Evolutionary conservation across 1,140 invertebrate species (phyloP), one percentile per base, ranked within the genome.

Genomic region (Drosophila carrolli): DNA sequence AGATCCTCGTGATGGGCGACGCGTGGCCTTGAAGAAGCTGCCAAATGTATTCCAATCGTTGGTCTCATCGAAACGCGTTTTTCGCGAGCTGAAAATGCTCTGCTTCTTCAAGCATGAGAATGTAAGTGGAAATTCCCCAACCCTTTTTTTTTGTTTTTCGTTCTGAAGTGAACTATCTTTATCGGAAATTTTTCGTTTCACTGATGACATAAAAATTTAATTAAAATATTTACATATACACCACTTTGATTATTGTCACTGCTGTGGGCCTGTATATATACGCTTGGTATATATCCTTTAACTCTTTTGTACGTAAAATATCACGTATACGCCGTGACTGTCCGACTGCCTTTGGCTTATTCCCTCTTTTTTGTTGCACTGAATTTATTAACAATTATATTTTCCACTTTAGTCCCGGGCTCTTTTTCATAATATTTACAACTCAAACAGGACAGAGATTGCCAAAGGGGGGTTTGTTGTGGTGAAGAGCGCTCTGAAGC

Each of bases 91-190:
- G 78, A 98, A 98, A 94, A 99, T 99, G 98, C 95, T 99, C 41
- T 98, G 98, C 93, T 99, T 98, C 94, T 99, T 99, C 95, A 98
- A 99, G 95, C 98, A 99, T 93, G 98, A 99, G 93, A 99, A 99
- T 94, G 98, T 99, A 94, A 88, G 84, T 88, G 58, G 16, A 59
- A 40, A 37, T 27, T 19, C n/a, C 4, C 1, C 46, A 23, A 32
- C 8, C 29, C 8, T 32, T 32, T 32, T 32, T 32, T 5, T 6
- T n/a, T 48, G 51, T 37, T 11, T 29, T 6, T 16, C 16, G 7
- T 13, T 9, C 19, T 5, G 7, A 16, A 23, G 27, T 23, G 9
- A 70, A 67, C 29, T 66, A 29, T 65, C 40, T 38, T 40, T 32
- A 43, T 11, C 4, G 48, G 37, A 47, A 62, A 50, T 32, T 68